Evolutionary conservation across 2,113 vertebrate genomes (phyloP).

Genomic region (Cyphomyrus discorhynchus): DNA sequence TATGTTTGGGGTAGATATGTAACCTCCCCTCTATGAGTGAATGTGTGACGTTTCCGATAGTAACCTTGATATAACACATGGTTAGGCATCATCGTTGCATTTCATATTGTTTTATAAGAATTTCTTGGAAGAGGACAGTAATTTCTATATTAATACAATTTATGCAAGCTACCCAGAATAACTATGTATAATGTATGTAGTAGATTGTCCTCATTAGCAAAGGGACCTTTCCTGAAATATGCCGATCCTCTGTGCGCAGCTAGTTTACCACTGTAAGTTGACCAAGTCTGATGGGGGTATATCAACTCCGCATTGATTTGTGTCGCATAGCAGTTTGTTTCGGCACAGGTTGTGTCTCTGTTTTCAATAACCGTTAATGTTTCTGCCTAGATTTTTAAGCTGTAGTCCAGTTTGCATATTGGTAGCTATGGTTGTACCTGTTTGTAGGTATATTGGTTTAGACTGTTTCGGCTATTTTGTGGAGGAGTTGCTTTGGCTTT

Average conservation of each 20-base stretch:
- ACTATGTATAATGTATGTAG: slow-evolving; percentile 12
- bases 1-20: background rate
- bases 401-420: background rate
- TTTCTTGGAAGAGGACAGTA: background rate
- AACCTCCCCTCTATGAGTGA: background rate
- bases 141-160: background rate
- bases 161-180: background rate
- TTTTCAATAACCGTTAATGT: background rate
- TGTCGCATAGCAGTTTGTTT: background rate
- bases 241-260: background rate
- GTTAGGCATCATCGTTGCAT: background rate
- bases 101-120: background rate
- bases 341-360: background rate
- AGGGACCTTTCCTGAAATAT: background rate
- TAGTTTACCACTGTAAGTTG: slow-evolving; percentile 6
- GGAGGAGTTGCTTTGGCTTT: background rate
- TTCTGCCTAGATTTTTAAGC: background rate
- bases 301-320: background rate
- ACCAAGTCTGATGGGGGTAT: background rate
- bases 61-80: slow-evolving; percentile 14
- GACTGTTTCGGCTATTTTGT: background rate
- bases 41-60: background rate
- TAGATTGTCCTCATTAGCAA: background rate
- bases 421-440: background rate
- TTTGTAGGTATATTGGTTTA: background rate